Base-by-base conservation (phyloP, 1,140 invertebrate genomes). In the Leptoteleia sp. region DNA sequence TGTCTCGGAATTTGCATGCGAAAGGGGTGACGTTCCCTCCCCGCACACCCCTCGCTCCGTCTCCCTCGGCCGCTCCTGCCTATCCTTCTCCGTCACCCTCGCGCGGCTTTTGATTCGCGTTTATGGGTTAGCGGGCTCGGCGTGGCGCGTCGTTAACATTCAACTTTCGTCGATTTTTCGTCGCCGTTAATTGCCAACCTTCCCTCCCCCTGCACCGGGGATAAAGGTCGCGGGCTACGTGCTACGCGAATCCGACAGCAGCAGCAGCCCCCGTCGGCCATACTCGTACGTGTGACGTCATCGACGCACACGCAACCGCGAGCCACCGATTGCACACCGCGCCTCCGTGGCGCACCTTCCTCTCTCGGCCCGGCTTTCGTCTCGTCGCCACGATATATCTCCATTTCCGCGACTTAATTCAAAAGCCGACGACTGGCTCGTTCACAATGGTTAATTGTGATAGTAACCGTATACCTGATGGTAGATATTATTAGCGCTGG, bases 1-100 rank as follows among this genome's bases (percentile, higher is more conserved):
- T 88, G 86, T 87, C 77, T 83, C 70, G 42, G 71, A 80, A 87
- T 88, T 87, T 88, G 84, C 86, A 88, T 88, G 85, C 84, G 84
- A 87, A 86, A 85, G n/a, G 85, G 85, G 84, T 85, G 84, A 81
- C 82, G 82, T 79, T 85, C 75, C 73, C 67, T 65, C 75, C 54
- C 33, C 52, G 47, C 59, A 27, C 76, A 67, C 61, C 57, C 29
- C 35, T 68, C 47, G 22, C 43, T 72, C 29, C 55, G 35, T 33
- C 19, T 22, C 19, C 2, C 19, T 22, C 19, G 19, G 2, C 19
- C 19, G 5, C n/a, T 22, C 19, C 2, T 5, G 19, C 19, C 5
- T 22, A 50, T 70, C 64, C 35, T 57, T 72, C 48, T 81, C 42
- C 27, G 3, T 76, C 57, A 61, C 61, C 45, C 54, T 76, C 16